A percentile compares a stretch with the other conserved stretches of the same genome.
Conservation (phyloP, 2,113 vertebrate genomes). For the Ginglymostoma cirratum region DNA sequence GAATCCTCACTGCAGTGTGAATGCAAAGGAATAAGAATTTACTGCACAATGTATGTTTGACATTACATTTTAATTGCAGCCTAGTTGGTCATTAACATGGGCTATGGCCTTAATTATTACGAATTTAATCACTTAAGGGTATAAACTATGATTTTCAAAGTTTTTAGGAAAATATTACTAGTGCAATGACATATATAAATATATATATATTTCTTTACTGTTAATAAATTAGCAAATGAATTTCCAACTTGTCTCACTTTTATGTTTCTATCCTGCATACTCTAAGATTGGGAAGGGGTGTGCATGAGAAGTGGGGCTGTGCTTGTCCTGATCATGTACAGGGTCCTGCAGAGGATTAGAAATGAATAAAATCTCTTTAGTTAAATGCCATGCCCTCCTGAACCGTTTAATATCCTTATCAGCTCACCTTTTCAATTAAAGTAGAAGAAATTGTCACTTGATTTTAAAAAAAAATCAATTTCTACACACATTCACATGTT, state of each 20-base stretch:
- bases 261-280: neutral
- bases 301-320: neutral
- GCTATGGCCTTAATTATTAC: slow-evolving; percentile 22
- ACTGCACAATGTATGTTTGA: slow-evolving; percentile 21
- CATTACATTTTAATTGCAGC: slow-evolving; percentile 23
- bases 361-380: neutral
- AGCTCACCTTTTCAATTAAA: neutral
- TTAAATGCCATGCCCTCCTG: neutral
- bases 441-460: neutral
- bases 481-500: neutral
- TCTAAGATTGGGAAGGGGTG: neutral
- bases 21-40: slow-evolving; percentile 16
- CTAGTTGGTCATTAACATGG: slow-evolving; percentile 26
- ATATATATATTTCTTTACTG: slow-evolving; percentile 37
- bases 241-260: slow-evolving; percentile 27
- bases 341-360: neutral
- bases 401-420: neutral
- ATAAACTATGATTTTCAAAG: slow-evolving; percentile 33
- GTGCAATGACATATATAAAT: slow-evolving; percentile 25
- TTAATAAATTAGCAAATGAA: slow-evolving; percentile 35
- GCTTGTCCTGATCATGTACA: neutral
- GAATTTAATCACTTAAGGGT: slow-evolving; percentile 33
- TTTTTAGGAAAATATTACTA: slow-evolving; percentile 35
- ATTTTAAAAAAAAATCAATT: neutral
- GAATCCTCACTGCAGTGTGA: slow-evolving; percentile 21